These are phyloP conservation scores for Engystomops pustulosus DNA, from an alignment of 2,113 vertebrate species.

Conservation along the genomic window DNA sequence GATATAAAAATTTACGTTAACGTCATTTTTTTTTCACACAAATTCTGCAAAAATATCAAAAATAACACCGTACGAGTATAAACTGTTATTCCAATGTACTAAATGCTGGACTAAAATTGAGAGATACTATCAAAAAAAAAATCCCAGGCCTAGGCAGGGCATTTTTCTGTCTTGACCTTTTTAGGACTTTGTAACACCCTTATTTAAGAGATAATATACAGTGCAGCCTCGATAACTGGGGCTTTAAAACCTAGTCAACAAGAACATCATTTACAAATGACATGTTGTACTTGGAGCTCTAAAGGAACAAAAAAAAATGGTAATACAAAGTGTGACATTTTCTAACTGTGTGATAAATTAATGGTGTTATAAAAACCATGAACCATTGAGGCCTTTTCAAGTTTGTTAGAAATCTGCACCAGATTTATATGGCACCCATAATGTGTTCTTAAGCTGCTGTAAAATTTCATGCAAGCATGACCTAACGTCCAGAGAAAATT, in stretches of 20 bases:
- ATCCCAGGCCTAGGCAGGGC: slow-evolving; percentile 24
- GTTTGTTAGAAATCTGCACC: slow-evolving; percentile 68
- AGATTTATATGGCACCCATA: slow-evolving; percentile 68
- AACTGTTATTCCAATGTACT: slow-evolving; percentile 55
- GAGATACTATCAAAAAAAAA: slow-evolving; percentile 54
- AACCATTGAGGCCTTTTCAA: slow-evolving; percentile 67
- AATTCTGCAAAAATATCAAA: neutral
- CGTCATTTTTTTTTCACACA: neutral
- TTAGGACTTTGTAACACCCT: slow-evolving; percentile 57
- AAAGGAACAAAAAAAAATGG: slow-evolving; percentile 62
- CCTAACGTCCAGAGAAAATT: slow-evolving; percentile 67
- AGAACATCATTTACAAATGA: slow-evolving; percentile 54
- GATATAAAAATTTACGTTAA: neutral
- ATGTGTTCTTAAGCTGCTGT: slow-evolving; percentile 71
- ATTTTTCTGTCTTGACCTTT: slow-evolving; percentile 56
- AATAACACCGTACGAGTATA: neutral
- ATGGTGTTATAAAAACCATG: slow-evolving; percentile 67
- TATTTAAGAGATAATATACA: slow-evolving; percentile 62
- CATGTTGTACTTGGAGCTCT: slow-evolving; percentile 51
- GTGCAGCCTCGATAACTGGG: slow-evolving; percentile 44
- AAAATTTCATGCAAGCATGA: slow-evolving; percentile 68
- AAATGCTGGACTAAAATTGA: slow-evolving; percentile 24
- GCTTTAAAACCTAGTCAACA: slow-evolving; percentile 54
- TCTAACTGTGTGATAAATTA: slow-evolving; percentile 65
- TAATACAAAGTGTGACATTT: slow-evolving; percentile 66